Base-by-base conservation (phyloP, 2,888 invertebrate species). In the Furcula furcula region DNA sequence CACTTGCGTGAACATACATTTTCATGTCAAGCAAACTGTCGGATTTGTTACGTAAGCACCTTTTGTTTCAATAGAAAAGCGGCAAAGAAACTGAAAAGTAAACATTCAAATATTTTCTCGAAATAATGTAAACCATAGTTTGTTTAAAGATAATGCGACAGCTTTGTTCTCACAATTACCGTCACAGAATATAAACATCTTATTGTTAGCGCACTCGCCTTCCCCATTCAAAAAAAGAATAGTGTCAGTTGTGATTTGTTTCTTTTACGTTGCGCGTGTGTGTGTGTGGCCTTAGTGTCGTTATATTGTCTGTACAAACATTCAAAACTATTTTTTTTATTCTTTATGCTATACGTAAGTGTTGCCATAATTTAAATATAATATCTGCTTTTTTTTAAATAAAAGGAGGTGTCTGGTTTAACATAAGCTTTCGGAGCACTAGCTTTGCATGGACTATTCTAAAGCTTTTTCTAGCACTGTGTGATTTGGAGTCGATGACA, bases 401-500 rank as follows among this genome's bases (percentile, higher is more conserved):
- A 33, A 31, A 29, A 37, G 36, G 38, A 39, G 37, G 11, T 35
- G 41, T 34, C 9, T 38, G 45, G 35, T 32, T 27, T 25, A 13
- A 16, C 25, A 33, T 27, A 29, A 36, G 45, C 51, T 49, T 53
- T 39, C 35, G 43, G 42, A 36, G 40, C 44, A 47, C 49, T 63
- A 46, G 36, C 40, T 49, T 54, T 62, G 72, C 72, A 72, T 69
- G 64, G 40, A 42, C 31, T 54, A 52, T 36, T 39, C 41, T 46
- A 51, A 37, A 48, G 60, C 50, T 55, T 61, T 48, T 35, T 46
- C 42, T 36, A 35, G 53, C 65, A 66, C 65, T 46, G 14, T 26
- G 9, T 3, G 14, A n/a, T n/a, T 49, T 47, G 73, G 78, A 79
- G 78, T 82, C 77, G 47, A 71, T 84, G 85, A 79, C 70, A 52